Conservation (phyloP, 2,888 invertebrate genomes). For the Tromatobia lineatoria region DNA sequence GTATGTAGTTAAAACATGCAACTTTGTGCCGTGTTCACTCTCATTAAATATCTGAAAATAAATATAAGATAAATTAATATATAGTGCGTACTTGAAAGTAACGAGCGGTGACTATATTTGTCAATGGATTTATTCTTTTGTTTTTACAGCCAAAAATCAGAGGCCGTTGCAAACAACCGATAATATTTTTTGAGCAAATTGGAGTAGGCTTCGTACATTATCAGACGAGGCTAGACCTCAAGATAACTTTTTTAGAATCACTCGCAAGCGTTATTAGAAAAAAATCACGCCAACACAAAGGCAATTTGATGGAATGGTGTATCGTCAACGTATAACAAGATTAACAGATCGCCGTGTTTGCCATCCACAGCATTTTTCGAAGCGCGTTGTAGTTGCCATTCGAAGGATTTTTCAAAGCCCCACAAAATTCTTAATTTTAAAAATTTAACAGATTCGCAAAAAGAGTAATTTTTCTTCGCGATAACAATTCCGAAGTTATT, state of each 20-base stretch:
- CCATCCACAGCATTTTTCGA: conserved; percentile 5
- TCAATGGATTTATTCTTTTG: neutral
- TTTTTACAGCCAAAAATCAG: conserved; percentile 36
- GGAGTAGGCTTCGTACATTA: conserved; percentile 43
- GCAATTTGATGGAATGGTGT: conserved; percentile 19
- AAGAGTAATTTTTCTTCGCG: conserved; percentile 22
- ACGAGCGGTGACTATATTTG: no score
- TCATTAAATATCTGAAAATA: no score
- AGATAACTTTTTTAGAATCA: neutral
- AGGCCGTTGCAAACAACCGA: conserved; percentile 42
- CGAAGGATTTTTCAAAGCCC: conserved; percentile 9
- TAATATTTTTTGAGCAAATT: conserved; percentile 56
- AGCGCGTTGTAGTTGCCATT: conserved; percentile 8
- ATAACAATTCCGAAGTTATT: conserved; percentile 56
- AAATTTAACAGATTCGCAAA: conserved; percentile 58
- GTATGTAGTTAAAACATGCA: no score
- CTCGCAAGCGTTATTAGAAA: neutral
- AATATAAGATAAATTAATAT: no score
- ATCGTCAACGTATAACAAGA: conserved; percentile 49
- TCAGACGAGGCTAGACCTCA: neutral
- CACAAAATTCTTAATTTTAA: conserved; percentile 32
- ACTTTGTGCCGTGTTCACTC: no score
- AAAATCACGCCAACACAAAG: conserved; percentile 20
- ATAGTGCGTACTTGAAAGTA: no score
- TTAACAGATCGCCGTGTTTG: conserved; percentile 24